Percentiles rank a stretch among this genome's conserved stretches.
These are phyloP conservation scores for Dromaius novaehollandiae DNA, from an alignment of 2,113 vertebrate genomes.

Conservation along the genomic window DNA sequence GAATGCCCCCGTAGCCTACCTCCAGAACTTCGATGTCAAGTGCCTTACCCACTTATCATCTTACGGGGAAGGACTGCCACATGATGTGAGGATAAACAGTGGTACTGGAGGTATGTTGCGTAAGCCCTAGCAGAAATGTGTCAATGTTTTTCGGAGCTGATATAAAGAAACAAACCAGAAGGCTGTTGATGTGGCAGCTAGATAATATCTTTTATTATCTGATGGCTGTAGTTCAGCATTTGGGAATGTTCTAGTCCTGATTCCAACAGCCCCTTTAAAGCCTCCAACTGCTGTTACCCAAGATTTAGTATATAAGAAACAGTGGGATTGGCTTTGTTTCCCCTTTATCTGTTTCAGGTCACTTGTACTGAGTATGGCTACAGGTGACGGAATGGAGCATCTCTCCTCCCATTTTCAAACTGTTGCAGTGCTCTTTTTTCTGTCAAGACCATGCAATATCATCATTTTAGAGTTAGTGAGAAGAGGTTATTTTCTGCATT, in stretches of 20 bases:
- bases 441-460: conserved; percentile 10
- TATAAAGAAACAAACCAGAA: background rate
- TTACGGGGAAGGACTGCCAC: conserved; percentile 38
- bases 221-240: background rate
- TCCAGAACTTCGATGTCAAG: conserved; percentile 77
- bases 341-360: background rate
- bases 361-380: background rate
- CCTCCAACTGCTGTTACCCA: background rate
- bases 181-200: background rate
- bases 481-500: background rate
- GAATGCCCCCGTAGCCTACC: conserved; percentile 84
- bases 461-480: background rate
- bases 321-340: background rate
- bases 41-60: conserved; percentile 72
- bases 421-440: background rate
- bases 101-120: conserved; percentile 64
- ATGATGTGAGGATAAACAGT: background rate
- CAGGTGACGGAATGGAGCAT: background rate
- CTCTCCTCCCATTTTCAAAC: background rate
- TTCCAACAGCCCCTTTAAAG: background rate
- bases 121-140: background rate
- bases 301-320: background rate
- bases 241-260: background rate
- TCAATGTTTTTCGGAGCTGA: background rate
- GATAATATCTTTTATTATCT: background rate